Conservation (phyloP, 2,888 invertebrate species). For the Eledone cirrhosa region DNA sequence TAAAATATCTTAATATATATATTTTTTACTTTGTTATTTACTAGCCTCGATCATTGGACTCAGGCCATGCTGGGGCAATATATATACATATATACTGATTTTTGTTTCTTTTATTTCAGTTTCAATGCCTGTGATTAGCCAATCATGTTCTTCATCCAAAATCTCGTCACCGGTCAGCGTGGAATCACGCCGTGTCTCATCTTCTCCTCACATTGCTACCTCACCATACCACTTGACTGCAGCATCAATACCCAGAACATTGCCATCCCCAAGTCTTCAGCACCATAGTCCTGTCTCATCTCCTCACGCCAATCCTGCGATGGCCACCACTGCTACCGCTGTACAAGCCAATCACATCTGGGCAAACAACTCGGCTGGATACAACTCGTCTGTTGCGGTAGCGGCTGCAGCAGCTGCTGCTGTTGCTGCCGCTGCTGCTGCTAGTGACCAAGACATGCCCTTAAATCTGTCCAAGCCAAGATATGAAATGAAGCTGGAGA, state of each 20-base stretch:
- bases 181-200: constrained; percentile 43
- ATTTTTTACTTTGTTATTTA: too few relatives aligned
- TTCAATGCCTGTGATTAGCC: constrained; percentile 36
- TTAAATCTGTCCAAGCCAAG: constrained; percentile 90
- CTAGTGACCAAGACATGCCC: constrained; percentile 75
- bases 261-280: constrained; percentile 44
- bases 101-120: constrained; percentile 39
- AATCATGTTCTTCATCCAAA: constrained; percentile 35
- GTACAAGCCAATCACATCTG: constrained; percentile 25
- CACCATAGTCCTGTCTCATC: constrained; percentile 36
- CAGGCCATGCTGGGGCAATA: too few relatives aligned
- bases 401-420: constrained; percentile 12
- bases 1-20: too few relatives aligned
- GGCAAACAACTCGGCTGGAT: constrained; percentile 30
- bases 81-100: background rate
- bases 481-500: constrained; percentile 41
- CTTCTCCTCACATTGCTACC: constrained; percentile 46
- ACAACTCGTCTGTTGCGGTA: constrained; percentile 36
- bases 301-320: constrained; percentile 33
- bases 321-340: constrained; percentile 30
- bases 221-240: constrained; percentile 46
- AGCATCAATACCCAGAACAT: constrained; percentile 39
- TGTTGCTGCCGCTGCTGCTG: constrained; percentile 27
- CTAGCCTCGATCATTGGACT: too few relatives aligned
- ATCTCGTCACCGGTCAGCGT: constrained; percentile 42